Evolutionary conservation across 2,113 vertebrate species (phyloP), one percentile per base, ranked within the genome.

Genomic region (mouse (Mus musculus)): DNA sequence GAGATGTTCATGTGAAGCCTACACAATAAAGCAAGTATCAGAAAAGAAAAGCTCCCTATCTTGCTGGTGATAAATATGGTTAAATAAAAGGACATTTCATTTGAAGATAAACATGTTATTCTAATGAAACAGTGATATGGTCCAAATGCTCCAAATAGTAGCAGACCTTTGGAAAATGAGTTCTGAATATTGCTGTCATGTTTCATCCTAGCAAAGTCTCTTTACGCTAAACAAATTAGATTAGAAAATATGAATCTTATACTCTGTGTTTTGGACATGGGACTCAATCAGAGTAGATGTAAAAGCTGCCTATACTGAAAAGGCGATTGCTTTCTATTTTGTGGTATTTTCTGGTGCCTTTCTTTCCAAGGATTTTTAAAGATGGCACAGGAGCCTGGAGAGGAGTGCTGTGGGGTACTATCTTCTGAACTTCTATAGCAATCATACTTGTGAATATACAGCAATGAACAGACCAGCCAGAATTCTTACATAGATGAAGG

Each of bases 131-230:
- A 77, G n/a, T 82, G 22, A 80, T 65, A 71, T 39, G 67, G 33
- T 63, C 77, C 36, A 59, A 65, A 89, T 61, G n/a, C n/a, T 91
- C 54, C 46, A 65, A 87, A 88, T 71, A 90, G 65, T 82, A 76
- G 96, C 52, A 89, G 7, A 92, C 26, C 67, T 76, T 80, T 85
- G 42, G 90, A 91, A 96, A 93, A 89, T 33, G n/a, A 91, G 22
- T 93, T 88, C 49, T 89, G 69, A 91, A 91, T 17, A 20, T 46
- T 95, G 46, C 69, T 85, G 28, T 52, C 93, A 93, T 56, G 81
- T 94, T 96, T 90, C 67, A 56, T 81, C 46, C 36, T 69, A 95
- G 49, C 59, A 96, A 97, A 96, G 82, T 67, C 46, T 94, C 90
- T 92, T 96, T 89, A 91, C 1, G 11, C 56, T 93, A 80, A 59